Percentiles rank a stretch among this genome's conserved stretches.
These are phyloP conservation scores for Nomada fucata DNA, from an alignment of 2,888 invertebrate species.

Conservation along the genomic window DNA sequence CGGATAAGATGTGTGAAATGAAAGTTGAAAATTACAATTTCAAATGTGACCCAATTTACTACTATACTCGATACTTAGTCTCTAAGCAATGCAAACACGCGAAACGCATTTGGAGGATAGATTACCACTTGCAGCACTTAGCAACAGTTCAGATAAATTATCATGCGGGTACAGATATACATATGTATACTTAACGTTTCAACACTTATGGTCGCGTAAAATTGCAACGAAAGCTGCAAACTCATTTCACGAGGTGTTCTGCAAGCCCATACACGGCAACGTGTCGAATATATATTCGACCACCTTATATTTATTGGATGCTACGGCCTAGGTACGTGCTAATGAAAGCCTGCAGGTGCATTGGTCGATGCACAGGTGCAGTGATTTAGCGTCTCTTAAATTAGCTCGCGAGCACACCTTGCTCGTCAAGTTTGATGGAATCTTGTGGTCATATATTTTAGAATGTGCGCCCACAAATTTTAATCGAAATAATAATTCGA, in stretches of 20 bases:
- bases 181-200: neutral
- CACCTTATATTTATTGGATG: conserved; percentile 41
- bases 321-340: conserved; percentile 40
- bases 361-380: conserved; percentile 49
- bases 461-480: too few species aligned
- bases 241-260: neutral
- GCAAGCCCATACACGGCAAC: neutral
- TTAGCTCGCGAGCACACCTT: conserved; percentile 25
- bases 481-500: too few species aligned
- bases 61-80: too few species aligned
- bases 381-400: conserved; percentile 52
- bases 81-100: too few species aligned
- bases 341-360: conserved; percentile 58
- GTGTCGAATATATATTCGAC: conserved; percentile 28
- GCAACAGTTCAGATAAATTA: neutral
- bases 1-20: neutral
- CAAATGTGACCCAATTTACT: too few species aligned
- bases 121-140: neutral
- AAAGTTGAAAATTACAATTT: neutral
- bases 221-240: neutral
- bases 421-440: conserved; percentile 18
- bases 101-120: too few species aligned
- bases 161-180: neutral
- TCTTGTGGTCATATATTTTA: neutral
- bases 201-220: neutral